Evolutionary conservation across 2,888 invertebrate genomes (phyloP).

Genomic region (Pandemis heparana): DNA sequence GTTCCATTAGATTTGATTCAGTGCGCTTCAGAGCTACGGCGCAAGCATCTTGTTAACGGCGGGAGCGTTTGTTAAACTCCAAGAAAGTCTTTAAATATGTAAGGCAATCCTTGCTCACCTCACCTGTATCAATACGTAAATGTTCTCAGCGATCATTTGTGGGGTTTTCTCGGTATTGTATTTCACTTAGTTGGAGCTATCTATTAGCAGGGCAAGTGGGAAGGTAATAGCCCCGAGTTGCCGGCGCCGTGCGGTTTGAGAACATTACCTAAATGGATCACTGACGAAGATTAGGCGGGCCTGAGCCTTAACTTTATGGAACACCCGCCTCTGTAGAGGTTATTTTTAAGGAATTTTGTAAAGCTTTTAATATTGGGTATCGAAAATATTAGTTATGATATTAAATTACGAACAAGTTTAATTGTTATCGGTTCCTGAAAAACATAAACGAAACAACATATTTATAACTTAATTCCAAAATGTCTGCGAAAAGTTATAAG

Average conservation of each 20-base stretch:
- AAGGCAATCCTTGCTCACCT: slow-evolving; percentile 25
- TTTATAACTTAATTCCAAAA: not conserved
- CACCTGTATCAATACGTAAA: slow-evolving; percentile 40
- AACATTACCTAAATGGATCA: slow-evolving; percentile 72
- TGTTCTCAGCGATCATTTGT: slow-evolving; percentile 53
- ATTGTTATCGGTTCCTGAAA: not conserved
- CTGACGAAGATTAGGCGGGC: slow-evolving; percentile 54
- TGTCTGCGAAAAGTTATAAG: not conserved
- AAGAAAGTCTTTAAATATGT: slow-evolving; percentile 39
- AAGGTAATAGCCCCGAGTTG: slow-evolving; percentile 54
- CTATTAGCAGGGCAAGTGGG: slow-evolving; percentile 63
- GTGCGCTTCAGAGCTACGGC: slow-evolving; percentile 7
- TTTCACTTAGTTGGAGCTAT: slow-evolving; percentile 63
- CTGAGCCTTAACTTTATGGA: slow-evolving; percentile 26
- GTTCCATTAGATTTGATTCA: slow-evolving; percentile 20
- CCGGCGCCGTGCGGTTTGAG: slow-evolving; percentile 60
- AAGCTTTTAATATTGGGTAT: slow-evolving; percentile 25
- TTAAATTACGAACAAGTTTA: slow-evolving; percentile 17
- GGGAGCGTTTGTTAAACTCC: slow-evolving; percentile 21
- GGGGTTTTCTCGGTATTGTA: slow-evolving; percentile 58
- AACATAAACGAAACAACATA: not conserved
- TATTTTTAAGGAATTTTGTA: slow-evolving; percentile 17
- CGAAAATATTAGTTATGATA: slow-evolving; percentile 6
- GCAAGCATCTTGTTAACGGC: slow-evolving; percentile 27
- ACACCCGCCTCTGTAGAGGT: slow-evolving; percentile 17